These are phyloP conservation scores for Iguana delicatissima DNA, from an alignment of 2,797 vertebrate genomes.

Conservation along the genomic window DNA sequence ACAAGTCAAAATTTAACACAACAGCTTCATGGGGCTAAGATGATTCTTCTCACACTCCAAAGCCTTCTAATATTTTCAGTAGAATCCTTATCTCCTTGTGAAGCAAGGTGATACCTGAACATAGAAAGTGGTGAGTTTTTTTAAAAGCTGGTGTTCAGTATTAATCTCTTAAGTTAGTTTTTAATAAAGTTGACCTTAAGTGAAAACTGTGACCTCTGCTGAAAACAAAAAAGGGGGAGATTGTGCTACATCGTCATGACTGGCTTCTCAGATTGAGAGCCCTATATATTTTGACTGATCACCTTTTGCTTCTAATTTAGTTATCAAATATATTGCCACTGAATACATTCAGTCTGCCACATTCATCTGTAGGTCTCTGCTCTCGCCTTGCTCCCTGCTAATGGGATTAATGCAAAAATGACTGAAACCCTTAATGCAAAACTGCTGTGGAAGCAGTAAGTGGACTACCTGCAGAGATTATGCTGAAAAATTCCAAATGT, in stretches of 20 bases:
- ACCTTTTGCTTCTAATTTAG: slow-evolving; percentile 15
- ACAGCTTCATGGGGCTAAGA: slow-evolving; percentile 1
- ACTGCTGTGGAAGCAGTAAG: slow-evolving; percentile 10
- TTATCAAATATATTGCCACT: slow-evolving; percentile 10
- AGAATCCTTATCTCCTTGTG: neutral
- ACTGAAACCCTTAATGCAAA: slow-evolving; percentile 14
- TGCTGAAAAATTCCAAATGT: slow-evolving; percentile 22
- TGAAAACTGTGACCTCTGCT: neutral
- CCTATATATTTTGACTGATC: neutral
- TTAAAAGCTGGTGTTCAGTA: neutral
- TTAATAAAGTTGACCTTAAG: neutral
- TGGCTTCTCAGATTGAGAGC: neutral
- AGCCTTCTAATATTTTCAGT: neutral
- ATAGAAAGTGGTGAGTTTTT: neutral
- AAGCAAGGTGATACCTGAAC: neutral
- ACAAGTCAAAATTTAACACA: neutral
- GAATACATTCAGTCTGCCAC: neutral
- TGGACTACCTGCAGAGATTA: slow-evolving; percentile 4
- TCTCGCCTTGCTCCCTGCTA: neutral
- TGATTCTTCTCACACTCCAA: neutral
- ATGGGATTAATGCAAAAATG: slow-evolving; percentile 9
- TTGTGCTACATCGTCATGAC: neutral
- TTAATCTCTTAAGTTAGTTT: neutral
- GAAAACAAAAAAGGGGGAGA: neutral
- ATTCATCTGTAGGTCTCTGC: neutral